Evolutionary conservation across 2,113 vertebrate genomes (phyloP).

Genomic region (Atlantisia rogersi): DNA sequence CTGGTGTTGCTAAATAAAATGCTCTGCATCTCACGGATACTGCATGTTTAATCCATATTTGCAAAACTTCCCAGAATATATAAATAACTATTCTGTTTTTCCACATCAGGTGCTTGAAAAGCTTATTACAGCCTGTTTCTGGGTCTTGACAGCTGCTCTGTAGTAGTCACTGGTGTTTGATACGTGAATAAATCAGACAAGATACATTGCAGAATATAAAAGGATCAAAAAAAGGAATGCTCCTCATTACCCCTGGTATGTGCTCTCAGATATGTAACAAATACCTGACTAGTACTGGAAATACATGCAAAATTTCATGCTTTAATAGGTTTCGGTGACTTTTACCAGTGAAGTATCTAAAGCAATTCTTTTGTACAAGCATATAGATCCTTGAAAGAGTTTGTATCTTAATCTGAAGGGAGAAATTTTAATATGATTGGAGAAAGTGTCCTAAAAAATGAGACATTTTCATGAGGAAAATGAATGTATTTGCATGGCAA

Average conservation of each 20-base stretch:
- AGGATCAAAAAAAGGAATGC: not conserved
- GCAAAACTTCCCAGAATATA: conserved; percentile 1
- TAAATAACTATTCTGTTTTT: not conserved
- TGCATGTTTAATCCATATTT: conserved; percentile 51
- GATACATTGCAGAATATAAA: conserved; percentile 30
- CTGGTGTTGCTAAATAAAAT: not conserved
- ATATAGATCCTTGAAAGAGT: not conserved
- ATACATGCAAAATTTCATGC: not conserved
- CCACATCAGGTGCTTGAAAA: conserved; percentile 38
- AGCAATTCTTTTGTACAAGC: not conserved
- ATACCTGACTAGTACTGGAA: not conserved
- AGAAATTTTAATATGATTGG: not conserved
- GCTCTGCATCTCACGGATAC: conserved; percentile 2
- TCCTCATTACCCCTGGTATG: not conserved
- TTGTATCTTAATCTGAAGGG: not conserved
- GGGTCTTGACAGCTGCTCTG: conserved; percentile 27
- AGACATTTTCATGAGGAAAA: not conserved
- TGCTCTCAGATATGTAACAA: not conserved
- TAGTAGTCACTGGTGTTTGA: not conserved
- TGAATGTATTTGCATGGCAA: not conserved
- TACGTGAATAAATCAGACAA: conserved; percentile 38
- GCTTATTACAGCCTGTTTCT: conserved; percentile 5
- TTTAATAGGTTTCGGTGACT: not conserved
- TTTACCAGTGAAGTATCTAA: not conserved
- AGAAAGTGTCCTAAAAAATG: not conserved